Conservation (phyloP, 2,113 vertebrate species). For the Anser brachyrhynchus region DNA sequence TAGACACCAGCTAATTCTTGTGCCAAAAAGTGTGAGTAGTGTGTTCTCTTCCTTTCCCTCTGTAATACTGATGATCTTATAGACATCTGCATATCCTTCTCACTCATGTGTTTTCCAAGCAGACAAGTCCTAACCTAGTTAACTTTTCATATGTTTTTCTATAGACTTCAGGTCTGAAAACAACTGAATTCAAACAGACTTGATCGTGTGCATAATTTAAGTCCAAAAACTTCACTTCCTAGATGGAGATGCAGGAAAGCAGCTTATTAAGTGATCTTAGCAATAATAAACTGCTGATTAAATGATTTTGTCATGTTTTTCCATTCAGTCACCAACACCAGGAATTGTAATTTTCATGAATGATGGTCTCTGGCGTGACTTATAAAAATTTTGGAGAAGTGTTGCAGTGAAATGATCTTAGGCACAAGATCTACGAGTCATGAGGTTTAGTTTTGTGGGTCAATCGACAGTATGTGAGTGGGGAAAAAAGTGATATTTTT, state of each 20-base stretch:
- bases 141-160: neutral
- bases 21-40: neutral
- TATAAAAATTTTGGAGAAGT: neutral
- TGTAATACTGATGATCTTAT: rapidly evolving
- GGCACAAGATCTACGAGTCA: neutral
- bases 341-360: neutral
- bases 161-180: neutral
- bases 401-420: neutral
- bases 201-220: neutral
- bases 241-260: neutral
- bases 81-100: neutral
- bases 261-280: neutral
- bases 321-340: neutral
- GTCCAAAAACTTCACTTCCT: neutral
- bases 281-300: neutral
- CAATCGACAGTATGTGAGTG: neutral
- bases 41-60: neutral
- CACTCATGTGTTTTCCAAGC: neutral
- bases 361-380: neutral
- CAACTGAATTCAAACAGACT: neutral
- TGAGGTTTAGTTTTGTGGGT: neutral
- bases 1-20: neutral
- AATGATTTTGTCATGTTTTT: neutral
- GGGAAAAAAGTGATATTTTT: rapidly evolving
- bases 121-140: neutral